Evolutionary conservation across 2,113 vertebrate species (phyloP).

Genomic region (Tychaedon coryphoeus): DNA sequence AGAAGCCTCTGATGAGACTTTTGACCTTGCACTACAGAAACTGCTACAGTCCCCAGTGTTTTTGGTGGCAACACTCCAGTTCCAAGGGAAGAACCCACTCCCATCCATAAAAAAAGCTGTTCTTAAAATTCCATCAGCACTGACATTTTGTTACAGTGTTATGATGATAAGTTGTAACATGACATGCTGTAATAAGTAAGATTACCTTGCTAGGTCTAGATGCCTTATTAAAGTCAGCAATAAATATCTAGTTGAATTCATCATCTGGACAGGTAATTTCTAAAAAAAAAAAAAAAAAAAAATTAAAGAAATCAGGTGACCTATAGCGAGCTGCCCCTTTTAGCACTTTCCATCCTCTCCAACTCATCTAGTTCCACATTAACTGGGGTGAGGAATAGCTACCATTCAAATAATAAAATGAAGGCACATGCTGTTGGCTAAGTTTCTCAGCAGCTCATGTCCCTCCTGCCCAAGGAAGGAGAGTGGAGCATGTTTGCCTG

Average conservation of each 20-base stretch:
- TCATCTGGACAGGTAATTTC: conserved; percentile 48
- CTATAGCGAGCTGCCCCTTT: not conserved
- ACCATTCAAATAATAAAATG: not conserved
- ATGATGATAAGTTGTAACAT: conserved; percentile 45
- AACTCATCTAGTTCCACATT: not conserved
- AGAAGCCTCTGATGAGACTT: not conserved
- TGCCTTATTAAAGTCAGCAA: conserved; percentile 39
- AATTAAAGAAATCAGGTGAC: not conserved
- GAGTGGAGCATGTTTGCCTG: not conserved
- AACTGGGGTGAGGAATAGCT: not conserved
- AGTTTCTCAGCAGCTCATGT: not conserved
- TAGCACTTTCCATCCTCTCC: not conserved
- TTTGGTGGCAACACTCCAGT: not conserved
- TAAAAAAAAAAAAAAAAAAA: not conserved
- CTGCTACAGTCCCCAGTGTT: not conserved
- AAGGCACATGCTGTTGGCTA: not conserved
- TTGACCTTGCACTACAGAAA: not conserved
- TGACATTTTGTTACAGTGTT: conserved; percentile 21
- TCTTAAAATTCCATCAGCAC: not conserved
- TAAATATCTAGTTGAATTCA: conserved; percentile 47
- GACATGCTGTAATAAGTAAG: conserved; percentile 37
- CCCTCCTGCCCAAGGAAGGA: not conserved
- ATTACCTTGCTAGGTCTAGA: conserved; percentile 26
- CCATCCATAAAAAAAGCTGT: not conserved
- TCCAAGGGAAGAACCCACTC: not conserved